phyloP scores from a whole-genome alignment of 2,797 vertebrate genomes.

The Trachurus trachurus region DNA sequence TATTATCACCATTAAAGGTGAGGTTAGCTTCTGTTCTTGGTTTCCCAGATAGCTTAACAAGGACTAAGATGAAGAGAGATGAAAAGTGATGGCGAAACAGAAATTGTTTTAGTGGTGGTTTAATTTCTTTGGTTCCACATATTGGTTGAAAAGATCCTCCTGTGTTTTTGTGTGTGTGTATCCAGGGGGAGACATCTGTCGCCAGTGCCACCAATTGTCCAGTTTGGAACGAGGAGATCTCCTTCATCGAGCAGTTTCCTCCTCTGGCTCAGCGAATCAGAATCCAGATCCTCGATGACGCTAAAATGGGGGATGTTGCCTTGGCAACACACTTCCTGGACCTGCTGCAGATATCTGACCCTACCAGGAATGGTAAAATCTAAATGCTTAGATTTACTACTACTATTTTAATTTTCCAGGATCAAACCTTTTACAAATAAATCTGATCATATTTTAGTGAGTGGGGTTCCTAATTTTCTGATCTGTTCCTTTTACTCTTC shows the following conservation, averaged over 20 bases:
- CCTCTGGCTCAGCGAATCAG: slow-evolving; percentile 92
- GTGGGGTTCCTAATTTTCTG: no score
- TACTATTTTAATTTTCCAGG: neutral
- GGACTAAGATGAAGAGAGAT: neutral
- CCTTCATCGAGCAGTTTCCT: slow-evolving; percentile 95
- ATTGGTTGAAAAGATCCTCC: neutral
- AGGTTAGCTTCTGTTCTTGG: no score
- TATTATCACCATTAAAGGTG: neutral
- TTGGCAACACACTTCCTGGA: slow-evolving; percentile 93
- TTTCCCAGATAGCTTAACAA: no score
- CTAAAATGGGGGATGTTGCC: slow-evolving; percentile 89
- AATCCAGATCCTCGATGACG: slow-evolving; percentile 92
- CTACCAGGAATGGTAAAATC: slow-evolving; percentile 89
- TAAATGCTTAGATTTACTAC: no score
- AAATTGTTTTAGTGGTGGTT: neutral
- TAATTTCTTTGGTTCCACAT: neutral
- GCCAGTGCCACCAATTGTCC: slow-evolving; percentile 85
- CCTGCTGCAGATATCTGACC: slow-evolving; percentile 92
- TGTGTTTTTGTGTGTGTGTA: slow-evolving; percentile 4
- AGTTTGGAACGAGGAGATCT: slow-evolving; percentile 94
- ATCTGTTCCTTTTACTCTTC: neutral
- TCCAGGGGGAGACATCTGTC: slow-evolving; percentile 93
- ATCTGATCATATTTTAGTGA: neutral
- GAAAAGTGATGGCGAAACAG: no score
- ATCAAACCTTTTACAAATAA: neutral